phyloP scores from a whole-genome alignment of 2,888 invertebrate species.

The Alloscopus bannaensis region DNA sequence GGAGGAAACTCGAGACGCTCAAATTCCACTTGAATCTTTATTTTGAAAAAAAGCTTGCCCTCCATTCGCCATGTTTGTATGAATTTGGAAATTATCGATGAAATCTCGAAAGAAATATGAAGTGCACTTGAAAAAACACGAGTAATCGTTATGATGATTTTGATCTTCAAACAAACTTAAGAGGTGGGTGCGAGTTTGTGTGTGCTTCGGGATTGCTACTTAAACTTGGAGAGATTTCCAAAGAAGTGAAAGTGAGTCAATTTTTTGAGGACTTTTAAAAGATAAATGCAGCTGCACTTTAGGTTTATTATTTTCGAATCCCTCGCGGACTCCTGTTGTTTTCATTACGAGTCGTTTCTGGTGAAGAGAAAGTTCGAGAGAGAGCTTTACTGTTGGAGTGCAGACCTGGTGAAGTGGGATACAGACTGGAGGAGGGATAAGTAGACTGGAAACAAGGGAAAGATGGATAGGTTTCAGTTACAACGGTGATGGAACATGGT shows the following conservation, averaged over 20 bases:
- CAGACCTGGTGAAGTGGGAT: background rate
- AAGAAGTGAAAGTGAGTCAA: conserved; percentile 13
- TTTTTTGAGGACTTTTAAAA: conserved; percentile 10
- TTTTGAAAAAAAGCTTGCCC: no score
- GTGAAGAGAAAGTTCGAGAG: no score
- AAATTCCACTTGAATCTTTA: no score
- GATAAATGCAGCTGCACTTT: conserved; percentile 61
- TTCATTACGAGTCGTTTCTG: no score
- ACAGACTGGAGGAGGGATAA: background rate
- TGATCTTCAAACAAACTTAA: background rate
- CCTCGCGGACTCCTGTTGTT: conserved; percentile 58
- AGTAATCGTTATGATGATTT: conserved; percentile 7
- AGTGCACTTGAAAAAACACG: background rate
- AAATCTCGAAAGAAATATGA: no score
- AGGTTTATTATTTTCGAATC: conserved; percentile 56
- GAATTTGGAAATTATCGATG: no score
- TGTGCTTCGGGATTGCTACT: no score
- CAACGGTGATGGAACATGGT: background rate
- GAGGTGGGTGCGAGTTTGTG: background rate
- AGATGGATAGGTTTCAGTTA: conserved; percentile 56
- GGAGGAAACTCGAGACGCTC: conserved; percentile 35
- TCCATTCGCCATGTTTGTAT: no score
- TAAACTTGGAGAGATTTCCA: no score
- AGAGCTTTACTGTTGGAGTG: background rate
- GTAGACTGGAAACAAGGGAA: conserved; percentile 19